Evolutionary conservation across 2,888 invertebrate species (phyloP), one percentile per base, ranked within the genome.

Genomic region (Lymantria dispar): DNA sequence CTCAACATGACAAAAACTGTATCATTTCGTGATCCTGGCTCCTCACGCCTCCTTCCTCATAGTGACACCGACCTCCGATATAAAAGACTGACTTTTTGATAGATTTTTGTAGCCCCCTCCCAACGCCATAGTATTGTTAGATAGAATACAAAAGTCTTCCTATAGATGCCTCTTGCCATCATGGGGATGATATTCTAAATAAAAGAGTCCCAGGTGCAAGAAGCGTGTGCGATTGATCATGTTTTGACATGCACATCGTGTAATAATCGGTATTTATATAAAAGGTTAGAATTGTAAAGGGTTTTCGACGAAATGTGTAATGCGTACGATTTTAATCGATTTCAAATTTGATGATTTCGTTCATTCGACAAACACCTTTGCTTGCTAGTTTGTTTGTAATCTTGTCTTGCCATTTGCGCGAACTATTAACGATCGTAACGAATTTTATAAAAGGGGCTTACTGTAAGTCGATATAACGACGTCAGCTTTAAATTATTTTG

Each of bases 1-100:
- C 87, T 52, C 94, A 94, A 72, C 94, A 95, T 72, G 94, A 95
- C 74, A 97, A 97, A 76, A 97, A 96, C 85, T 97, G 97, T 85
- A 94, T 96, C 69, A 94, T 97, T 79, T 96, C 97, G 91, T 97
- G 96, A 97, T 95, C 80, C 60, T 76, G 83, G 85, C 72, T 78
- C 56, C 69, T 66, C 45, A 42, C 70, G 74, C 80, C 78, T 70
- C 69, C 57, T 59, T 73, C 76, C 78, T 73, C 80, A 80, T 76
- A 81, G 80, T 78, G 85, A 87, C 80, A 72, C 67, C 82, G 72
- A 84, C 87, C 89, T 89, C 90, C 89, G 88, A 89, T 74, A 59
- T 56, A 76, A 76, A 91, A 91, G 90, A 91, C 90, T 91, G 90
- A 90, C 78, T 85, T 80, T 81, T 81, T 79, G 76, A 80, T 86